A percentile compares a stretch with the other conserved stretches of the same genome.
phyloP scores from a whole-genome alignment of 2,888 invertebrate species.

The Glaucopsyche alexis region DNA sequence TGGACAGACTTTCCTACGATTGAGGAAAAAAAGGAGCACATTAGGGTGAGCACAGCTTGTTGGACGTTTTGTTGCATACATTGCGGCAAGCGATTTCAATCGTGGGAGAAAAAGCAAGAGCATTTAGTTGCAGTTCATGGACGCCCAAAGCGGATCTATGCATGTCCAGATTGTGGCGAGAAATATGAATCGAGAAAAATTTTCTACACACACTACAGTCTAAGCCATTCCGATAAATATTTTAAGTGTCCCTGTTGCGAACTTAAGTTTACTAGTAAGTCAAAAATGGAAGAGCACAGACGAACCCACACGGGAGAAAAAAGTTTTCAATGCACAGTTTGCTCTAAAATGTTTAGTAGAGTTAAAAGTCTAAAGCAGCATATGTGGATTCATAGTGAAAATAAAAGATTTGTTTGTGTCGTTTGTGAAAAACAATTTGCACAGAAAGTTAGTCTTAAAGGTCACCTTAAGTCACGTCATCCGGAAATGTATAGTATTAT shows the following conservation, averaged over 20 bases:
- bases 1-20: constrained; percentile 56
- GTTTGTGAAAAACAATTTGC: constrained; percentile 63
- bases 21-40: constrained; percentile 55
- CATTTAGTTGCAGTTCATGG: constrained; percentile 57
- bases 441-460: constrained; percentile 63
- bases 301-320: constrained; percentile 74
- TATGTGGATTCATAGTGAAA: constrained; percentile 66
- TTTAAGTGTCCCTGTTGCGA: constrained; percentile 59
- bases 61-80: constrained; percentile 58
- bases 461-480: constrained; percentile 57
- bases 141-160: constrained; percentile 48
- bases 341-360: constrained; percentile 72
- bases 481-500: constrained; percentile 45
- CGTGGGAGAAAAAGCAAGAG: constrained; percentile 62
- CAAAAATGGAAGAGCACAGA: constrained; percentile 61
- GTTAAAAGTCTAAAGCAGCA: constrained; percentile 66
- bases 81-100: constrained; percentile 63
- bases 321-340: constrained; percentile 63
- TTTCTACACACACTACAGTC: constrained; percentile 60
- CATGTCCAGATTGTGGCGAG: constrained; percentile 58
- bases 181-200: constrained; percentile 52
- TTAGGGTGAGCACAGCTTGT: constrained; percentile 53
- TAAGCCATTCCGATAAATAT: constrained; percentile 57
- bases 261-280: constrained; percentile 53
- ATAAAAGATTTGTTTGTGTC: constrained; percentile 58